These are phyloP conservation scores for Helarctos malayanus DNA, from an alignment of 2,797 vertebrate genomes.

Conservation along the genomic window DNA sequence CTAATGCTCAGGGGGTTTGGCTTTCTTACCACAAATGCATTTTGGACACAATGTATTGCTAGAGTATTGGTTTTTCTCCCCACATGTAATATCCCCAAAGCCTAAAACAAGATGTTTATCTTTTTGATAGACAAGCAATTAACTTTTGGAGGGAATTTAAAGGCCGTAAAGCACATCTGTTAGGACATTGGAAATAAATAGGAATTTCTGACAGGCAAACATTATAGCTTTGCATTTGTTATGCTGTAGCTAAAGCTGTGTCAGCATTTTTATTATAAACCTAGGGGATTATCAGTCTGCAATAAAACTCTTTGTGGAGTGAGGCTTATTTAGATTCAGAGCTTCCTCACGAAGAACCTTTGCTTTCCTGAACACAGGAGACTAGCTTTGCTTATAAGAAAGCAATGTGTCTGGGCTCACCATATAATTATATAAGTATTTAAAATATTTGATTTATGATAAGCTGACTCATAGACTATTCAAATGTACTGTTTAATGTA, in stretches of 20 bases:
- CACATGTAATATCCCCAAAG: constrained; percentile 66
- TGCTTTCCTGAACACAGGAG: constrained; percentile 5
- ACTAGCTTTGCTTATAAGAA: constrained; percentile 9
- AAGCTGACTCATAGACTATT: not conserved
- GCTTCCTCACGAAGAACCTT: constrained; percentile 21
- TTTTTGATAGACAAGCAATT: constrained; percentile 84
- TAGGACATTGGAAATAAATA: constrained; percentile 76
- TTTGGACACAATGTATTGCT: constrained; percentile 60
- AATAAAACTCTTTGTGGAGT: constrained; percentile 65
- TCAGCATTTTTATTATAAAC: constrained; percentile 81
- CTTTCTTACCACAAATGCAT: constrained; percentile 36
- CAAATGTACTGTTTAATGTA: not conserved
- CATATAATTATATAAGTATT: not conserved
- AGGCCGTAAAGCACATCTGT: constrained; percentile 70
- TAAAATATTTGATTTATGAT: not conserved
- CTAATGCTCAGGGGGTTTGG: not conserved
- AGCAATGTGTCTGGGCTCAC: not conserved
- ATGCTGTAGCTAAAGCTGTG: not conserved
- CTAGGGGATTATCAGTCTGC: constrained; percentile 58
- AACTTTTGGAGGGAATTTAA: constrained; percentile 77
- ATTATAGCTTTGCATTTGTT: constrained; percentile 62
- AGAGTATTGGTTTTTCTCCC: constrained; percentile 72
- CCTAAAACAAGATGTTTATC: constrained; percentile 79
- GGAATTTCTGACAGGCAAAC: constrained; percentile 70
- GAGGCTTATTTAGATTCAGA: constrained; percentile 71